Base-by-base conservation (phyloP, 2,797 vertebrate genomes). In the Rhynchotus rufescens region DNA sequence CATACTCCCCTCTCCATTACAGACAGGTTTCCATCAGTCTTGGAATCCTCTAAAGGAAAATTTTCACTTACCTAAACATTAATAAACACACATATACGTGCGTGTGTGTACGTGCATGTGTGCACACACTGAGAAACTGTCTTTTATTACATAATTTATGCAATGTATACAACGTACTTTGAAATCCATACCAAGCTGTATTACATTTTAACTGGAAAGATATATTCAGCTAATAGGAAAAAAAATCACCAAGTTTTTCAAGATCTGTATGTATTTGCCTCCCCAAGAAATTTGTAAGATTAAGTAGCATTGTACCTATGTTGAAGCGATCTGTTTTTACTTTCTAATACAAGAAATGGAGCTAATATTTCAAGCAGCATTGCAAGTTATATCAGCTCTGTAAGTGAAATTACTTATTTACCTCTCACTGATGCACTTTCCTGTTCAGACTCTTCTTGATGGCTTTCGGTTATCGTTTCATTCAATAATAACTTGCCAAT, bases 401-500 rank as follows among this genome's bases (percentile, higher is more conserved):
- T 57, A 49, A 52, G 64, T 23, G 67, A 4, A 72, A 42, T 7
- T 66, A 49, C 67, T 87, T 67, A 15, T 79, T 97, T 95, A 97
- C 97, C 97, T 92, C 74, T 95, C 45, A 22, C 81, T 15, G 89
- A 28, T 10, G 26, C 30, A 65, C 56, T 76, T 57, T 93, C 86
- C 32, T 86, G 83, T 3, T 17, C 64, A 45, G 93, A 77, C 32
- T 76, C 75, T 49, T 45, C 89, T 52, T 56, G 83, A 45, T 71
- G 73, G 61, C 10, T 79, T 91, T 80, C 95, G 74, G 73, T 83
- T 79, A 81, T 59, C 30, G 94, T 68, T 66, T 97, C 97, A 13
- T 96, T 97, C 52, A 97, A 82, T 45, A 96, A 96, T 80, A 98
- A 93, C 85, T 98, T 98, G 78, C 98, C 95, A 65, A 97, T 22